A percentile compares a stretch with the other conserved stretches of the same genome.
These are phyloP conservation scores for Pygocentrus nattereri DNA, from an alignment of 2,797 vertebrate genomes.

Conservation along the genomic window DNA sequence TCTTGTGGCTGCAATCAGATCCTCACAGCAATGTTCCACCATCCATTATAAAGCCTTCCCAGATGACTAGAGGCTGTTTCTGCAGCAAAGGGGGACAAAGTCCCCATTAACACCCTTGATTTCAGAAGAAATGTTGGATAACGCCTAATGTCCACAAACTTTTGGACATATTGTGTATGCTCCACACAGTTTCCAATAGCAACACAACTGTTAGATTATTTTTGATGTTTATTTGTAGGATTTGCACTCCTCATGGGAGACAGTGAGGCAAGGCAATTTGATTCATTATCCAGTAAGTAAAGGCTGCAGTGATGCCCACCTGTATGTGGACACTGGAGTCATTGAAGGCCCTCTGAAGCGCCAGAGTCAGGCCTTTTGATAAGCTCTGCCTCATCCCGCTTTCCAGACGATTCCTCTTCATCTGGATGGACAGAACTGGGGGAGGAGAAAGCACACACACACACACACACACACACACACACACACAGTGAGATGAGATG, in stretches of 20 bases:
- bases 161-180: no score
- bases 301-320: constrained; percentile 65
- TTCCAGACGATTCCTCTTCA: constrained; percentile 83
- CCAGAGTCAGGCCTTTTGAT: constrained; percentile 87
- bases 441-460: constrained; percentile 16
- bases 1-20: neutral
- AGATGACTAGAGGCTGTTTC: neutral
- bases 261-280: neutral
- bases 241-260: neutral
- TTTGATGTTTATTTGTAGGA: neutral
- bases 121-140: no score
- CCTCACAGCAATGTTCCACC: neutral
- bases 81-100: neutral
- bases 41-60: neutral
- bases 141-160: no score
- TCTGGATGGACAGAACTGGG: constrained; percentile 90
- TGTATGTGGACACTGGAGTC: constrained; percentile 82
- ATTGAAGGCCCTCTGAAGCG: constrained; percentile 88
- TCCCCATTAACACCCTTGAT: no score
- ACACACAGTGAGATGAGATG: constrained; percentile 7
- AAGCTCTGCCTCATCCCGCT: constrained; percentile 85
- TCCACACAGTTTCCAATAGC: no score
- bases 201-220: no score
- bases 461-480: constrained; percentile 5
- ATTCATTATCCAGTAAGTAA: neutral